These are phyloP conservation scores for Brachypterus glaber DNA, from an alignment of 2,888 invertebrate species.

Conservation along the genomic window DNA sequence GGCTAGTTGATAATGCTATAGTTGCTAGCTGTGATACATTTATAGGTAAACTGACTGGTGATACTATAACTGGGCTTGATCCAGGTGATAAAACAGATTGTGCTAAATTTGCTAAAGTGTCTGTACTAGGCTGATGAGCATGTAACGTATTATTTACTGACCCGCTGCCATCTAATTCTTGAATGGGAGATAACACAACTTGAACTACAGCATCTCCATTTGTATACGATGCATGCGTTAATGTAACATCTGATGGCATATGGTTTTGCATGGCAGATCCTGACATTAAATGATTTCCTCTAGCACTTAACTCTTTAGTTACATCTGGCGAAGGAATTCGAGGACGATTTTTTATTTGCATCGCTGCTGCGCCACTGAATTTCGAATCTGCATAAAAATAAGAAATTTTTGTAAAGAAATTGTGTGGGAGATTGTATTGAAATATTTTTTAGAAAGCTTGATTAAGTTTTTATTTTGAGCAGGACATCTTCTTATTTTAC, in stretches of 20 bases:
- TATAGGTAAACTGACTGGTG: conserved; percentile 48
- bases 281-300: conserved; percentile 53
- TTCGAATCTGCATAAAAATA: conserved; percentile 46
- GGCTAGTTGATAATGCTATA: conserved; percentile 42
- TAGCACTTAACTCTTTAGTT: conserved; percentile 66
- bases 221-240: conserved; percentile 51
- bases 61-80: conserved; percentile 42
- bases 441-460: too few species aligned
- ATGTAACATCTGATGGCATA: conserved; percentile 46
- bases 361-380: conserved; percentile 59
- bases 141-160: conserved; percentile 66
- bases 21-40: conserved; percentile 53
- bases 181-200: conserved; percentile 73
- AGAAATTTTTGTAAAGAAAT: too few species aligned
- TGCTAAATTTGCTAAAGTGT: conserved; percentile 70
- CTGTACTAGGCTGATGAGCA: conserved; percentile 61
- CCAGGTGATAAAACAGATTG: conserved; percentile 65
- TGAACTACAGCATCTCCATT: conserved; percentile 65
- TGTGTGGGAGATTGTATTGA: too few species aligned
- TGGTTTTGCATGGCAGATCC: conserved; percentile 35
- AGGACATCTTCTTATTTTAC: too few species aligned
- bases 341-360: conserved; percentile 69
- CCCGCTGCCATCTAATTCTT: conserved; percentile 65
- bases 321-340: conserved; percentile 84
- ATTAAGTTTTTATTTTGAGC: too few species aligned